Percentiles rank a stretch among this genome's conserved stretches.
Conservation (phyloP, 1,140 invertebrate genomes). For the Listronotus bonariensis region DNA sequence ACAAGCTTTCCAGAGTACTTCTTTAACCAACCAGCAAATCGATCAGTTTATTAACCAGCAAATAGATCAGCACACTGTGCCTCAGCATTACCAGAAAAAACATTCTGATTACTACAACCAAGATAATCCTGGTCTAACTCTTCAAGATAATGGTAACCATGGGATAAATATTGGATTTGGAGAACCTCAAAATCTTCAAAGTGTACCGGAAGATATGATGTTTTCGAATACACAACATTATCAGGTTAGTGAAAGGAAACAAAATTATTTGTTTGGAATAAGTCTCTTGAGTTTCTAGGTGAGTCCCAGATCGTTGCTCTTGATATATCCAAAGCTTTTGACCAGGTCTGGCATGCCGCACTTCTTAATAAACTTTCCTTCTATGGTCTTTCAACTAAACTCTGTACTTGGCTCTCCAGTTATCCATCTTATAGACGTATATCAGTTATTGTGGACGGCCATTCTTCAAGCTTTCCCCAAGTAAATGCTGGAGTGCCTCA, state of each 20-base stretch:
- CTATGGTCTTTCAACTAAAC: no score
- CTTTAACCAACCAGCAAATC: background rate
- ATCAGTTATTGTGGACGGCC: no score
- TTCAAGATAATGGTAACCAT: slow-evolving; percentile 16
- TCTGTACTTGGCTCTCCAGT: no score
- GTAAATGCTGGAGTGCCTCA: no score
- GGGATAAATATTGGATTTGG: slow-evolving; percentile 19
- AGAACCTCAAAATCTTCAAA: background rate
- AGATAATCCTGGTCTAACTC: slow-evolving; percentile 11
- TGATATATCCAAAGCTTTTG: no score
- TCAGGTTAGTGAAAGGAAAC: slow-evolving; percentile 8
- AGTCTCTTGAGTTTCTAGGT: no score
- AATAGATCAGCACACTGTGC: background rate
- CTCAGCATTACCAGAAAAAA: slow-evolving; percentile 7
- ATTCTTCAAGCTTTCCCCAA: no score
- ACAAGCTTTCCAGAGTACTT: background rate
- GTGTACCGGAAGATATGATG: slow-evolving; percentile 14
- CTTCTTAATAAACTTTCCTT: no score
- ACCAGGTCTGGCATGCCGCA: no score
- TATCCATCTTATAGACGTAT: no score
- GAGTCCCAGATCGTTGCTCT: no score
- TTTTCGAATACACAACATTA: slow-evolving; percentile 19
- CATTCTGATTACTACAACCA: background rate
- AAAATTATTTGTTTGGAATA: background rate
- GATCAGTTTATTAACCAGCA: slow-evolving; percentile 5